These are phyloP conservation scores for Heterohyrax brucei DNA, from an alignment of 2,797 vertebrate genomes.

Conservation along the genomic window DNA sequence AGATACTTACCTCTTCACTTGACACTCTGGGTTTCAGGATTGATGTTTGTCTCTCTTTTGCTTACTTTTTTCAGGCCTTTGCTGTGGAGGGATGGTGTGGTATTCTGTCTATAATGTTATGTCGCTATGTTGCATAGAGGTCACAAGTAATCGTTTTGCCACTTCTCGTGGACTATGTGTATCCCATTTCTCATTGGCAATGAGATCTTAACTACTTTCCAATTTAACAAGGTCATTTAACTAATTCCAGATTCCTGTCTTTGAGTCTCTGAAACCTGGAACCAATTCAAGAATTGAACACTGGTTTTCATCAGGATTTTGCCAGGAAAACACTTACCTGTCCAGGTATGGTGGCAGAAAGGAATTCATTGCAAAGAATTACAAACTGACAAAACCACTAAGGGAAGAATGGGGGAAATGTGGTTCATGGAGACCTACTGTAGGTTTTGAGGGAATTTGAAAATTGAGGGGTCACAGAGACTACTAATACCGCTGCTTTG, in stretches of 20 bases:
- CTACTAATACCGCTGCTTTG: not conserved
- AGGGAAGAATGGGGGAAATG: not conserved
- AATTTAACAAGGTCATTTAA: conserved; percentile 46
- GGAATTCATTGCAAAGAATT: conserved; percentile 47
- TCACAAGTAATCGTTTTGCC: not conserved
- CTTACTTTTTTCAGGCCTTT: too few relatives aligned
- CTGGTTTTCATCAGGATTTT: conserved; percentile 15
- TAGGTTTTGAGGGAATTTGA: conserved; percentile 34
- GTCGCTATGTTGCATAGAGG: too few relatives aligned
- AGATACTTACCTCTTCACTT: too few relatives aligned
- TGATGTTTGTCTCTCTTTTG: too few relatives aligned
- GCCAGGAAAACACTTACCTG: conserved; percentile 53
- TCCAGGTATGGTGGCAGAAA: conserved; percentile 7
- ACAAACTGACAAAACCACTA: not conserved
- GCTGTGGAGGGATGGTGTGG: too few relatives aligned
- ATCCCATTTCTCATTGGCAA: not conserved
- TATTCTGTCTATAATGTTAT: too few relatives aligned
- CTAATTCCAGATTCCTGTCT: conserved; percentile 47
- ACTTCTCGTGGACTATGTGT: not conserved
- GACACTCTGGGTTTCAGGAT: too few relatives aligned
- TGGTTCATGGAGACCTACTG: not conserved
- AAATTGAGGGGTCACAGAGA: conserved; percentile 30
- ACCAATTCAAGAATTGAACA: conserved; percentile 40
- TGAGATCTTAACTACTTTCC: conserved; percentile 43
- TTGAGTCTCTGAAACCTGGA: conserved; percentile 49